phyloP scores from a whole-genome alignment of 2,113 vertebrate genomes.

The Hiodon tergisus region DNA sequence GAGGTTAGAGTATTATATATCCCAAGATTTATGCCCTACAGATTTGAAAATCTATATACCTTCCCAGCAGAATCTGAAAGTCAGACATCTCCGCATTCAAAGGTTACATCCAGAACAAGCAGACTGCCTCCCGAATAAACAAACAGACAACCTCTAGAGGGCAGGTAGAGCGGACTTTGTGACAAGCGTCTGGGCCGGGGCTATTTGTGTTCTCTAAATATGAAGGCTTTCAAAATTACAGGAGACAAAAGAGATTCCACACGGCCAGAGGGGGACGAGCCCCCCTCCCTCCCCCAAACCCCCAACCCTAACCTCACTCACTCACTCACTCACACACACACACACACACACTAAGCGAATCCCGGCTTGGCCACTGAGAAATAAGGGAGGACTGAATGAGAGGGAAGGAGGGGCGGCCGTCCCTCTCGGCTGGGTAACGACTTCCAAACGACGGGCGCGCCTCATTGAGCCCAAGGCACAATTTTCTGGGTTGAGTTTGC shows the following conservation, averaged over 20 bases:
- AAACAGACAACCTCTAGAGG: not conserved
- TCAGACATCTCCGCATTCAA: not conserved
- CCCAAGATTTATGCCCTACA: too few species aligned
- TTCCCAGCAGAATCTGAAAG: not conserved
- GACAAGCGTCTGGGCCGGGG: not conserved
- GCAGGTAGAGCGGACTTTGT: not conserved
- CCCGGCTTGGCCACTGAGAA: not conserved
- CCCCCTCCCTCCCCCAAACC: not conserved
- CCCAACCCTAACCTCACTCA: not conserved
- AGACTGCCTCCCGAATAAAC: not conserved
- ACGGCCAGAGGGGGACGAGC: not conserved
- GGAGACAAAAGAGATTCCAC: slow-evolving; percentile 1
- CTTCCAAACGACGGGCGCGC: not conserved
- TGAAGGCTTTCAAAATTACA: not conserved
- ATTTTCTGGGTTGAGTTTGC: not conserved
- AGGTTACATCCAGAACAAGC: not conserved
- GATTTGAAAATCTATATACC: not conserved
- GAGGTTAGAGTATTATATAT: too few species aligned
- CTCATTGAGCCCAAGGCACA: not conserved
- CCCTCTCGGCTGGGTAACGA: not conserved
- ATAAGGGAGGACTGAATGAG: too few species aligned
- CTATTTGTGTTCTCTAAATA: not conserved
- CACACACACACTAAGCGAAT: too few species aligned
- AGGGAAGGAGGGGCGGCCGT: not conserved
- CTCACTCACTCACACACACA: not conserved